These are phyloP conservation scores for Anastrepha ludens DNA, from an alignment of 1,140 invertebrate species.

Conservation along the genomic window DNA sequence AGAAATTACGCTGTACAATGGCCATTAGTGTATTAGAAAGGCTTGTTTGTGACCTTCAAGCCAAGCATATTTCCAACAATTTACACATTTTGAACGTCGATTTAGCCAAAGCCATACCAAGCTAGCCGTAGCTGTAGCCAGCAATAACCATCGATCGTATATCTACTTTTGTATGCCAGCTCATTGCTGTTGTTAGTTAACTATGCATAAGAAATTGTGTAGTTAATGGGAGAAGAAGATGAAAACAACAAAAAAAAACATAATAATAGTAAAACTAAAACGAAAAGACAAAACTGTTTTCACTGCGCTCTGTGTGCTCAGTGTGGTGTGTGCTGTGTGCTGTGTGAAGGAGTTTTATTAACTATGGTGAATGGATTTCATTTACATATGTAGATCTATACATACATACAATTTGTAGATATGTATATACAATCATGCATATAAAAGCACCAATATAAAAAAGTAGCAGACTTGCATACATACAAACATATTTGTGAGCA, in stretches of 20 bases:
- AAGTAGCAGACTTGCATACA: background rate
- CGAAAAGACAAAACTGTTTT: conserved; percentile 42
- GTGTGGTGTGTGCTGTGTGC: background rate
- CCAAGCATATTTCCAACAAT: conserved; percentile 49
- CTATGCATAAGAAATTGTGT: conserved; percentile 46
- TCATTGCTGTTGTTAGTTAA: conserved; percentile 32
- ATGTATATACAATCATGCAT: background rate
- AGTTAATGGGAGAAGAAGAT: background rate
- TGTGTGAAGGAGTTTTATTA: conserved; percentile 44
- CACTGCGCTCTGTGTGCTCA: background rate
- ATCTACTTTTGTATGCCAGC: background rate
- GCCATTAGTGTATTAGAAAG: conserved; percentile 47
- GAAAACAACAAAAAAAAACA: background rate
- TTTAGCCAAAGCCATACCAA: conserved; percentile 24
- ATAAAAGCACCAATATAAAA: background rate
- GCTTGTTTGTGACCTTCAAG: conserved; percentile 50
- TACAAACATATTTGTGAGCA: conserved; percentile 7
- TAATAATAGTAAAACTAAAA: conserved; percentile 14
- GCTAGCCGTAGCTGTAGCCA: conserved; percentile 13
- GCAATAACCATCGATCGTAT: background rate
- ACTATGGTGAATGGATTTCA: conserved; percentile 43
- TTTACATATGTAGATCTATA: background rate
- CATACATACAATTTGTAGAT: background rate
- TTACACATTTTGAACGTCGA: conserved; percentile 44
- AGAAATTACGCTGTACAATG: conserved; percentile 46